phyloP scores from a whole-genome alignment of 2,797 vertebrate species.

The Peromyscus aztecus region DNA sequence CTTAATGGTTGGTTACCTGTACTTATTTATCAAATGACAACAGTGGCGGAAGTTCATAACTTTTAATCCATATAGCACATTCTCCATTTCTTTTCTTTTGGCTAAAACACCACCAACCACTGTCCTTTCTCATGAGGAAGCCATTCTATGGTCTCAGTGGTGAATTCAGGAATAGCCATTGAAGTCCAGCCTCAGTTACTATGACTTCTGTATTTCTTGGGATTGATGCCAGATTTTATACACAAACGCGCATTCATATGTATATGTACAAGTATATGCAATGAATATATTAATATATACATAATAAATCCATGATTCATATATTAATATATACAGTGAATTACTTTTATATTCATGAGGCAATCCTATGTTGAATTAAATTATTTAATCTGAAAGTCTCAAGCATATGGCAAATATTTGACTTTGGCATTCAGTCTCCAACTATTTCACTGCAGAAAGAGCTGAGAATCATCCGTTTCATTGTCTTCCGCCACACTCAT shows the following conservation, averaged over 20 bases:
- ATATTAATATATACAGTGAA: neutral
- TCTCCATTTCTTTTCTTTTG: neutral
- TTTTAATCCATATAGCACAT: neutral
- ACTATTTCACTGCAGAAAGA: slow-evolving; percentile 3
- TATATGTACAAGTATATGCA: neutral
- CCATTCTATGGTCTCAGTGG: neutral
- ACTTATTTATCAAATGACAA: neutral
- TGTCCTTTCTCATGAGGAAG: neutral
- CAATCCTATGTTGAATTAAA: slow-evolving; percentile 48
- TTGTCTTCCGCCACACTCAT: neutral
- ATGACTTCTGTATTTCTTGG: neutral
- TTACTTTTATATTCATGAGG: neutral
- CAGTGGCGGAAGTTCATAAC: neutral
- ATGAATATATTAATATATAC: neutral
- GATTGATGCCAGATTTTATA: neutral
- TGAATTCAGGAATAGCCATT: neutral
- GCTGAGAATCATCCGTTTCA: neutral
- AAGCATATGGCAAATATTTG: slow-evolving; percentile 27
- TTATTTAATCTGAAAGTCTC: slow-evolving; percentile 22
- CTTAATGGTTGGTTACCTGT: neutral
- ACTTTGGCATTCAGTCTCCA: neutral
- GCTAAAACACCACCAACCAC: neutral
- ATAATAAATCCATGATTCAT: neutral
- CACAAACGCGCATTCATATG: neutral
- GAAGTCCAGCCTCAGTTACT: neutral